Percentiles rank a stretch among this genome's conserved stretches.
Conservation (phyloP, 2,888 invertebrate species). For the Cryptocheilus praepositus region DNA sequence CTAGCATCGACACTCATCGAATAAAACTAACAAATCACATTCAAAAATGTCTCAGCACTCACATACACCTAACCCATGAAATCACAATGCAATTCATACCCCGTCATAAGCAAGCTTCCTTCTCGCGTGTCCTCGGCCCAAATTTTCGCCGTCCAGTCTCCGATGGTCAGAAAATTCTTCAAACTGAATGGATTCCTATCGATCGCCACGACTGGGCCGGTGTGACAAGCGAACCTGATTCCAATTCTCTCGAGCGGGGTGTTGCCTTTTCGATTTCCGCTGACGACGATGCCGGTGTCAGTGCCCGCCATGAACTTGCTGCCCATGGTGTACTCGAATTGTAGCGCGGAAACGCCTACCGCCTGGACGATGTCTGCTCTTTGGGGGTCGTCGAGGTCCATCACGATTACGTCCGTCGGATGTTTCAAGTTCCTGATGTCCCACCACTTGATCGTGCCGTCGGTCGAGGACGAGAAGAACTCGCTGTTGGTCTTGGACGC, state of each 20-base stretch:
- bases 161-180: slow-evolving; percentile 94
- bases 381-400: slow-evolving; percentile 82
- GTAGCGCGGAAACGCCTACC: slow-evolving; percentile 84
- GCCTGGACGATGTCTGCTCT: slow-evolving; percentile 79
- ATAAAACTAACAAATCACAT: too few relatives aligned
- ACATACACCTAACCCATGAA: too few relatives aligned
- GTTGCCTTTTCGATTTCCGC: slow-evolving; percentile 81
- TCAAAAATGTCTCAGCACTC: too few relatives aligned
- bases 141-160: slow-evolving; percentile 93
- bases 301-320: slow-evolving; percentile 86
- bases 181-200: slow-evolving; percentile 93
- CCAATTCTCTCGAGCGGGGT: slow-evolving; percentile 85
- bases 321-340: slow-evolving; percentile 88
- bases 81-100: too few relatives aligned
- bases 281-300: slow-evolving; percentile 80
- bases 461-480: slow-evolving; percentile 93
- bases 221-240: slow-evolving; percentile 76
- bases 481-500: slow-evolving; percentile 95
- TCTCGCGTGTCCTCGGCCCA: slow-evolving; percentile 97
- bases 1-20: too few relatives aligned
- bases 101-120: slow-evolving; percentile 91
- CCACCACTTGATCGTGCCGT: slow-evolving; percentile 93
- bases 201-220: slow-evolving; percentile 90
- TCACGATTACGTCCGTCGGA: slow-evolving; percentile 82
- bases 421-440: slow-evolving; percentile 85